These are phyloP conservation scores for Littorina saxatilis DNA, from an alignment of 1,140 invertebrate species.

Conservation along the genomic window DNA sequence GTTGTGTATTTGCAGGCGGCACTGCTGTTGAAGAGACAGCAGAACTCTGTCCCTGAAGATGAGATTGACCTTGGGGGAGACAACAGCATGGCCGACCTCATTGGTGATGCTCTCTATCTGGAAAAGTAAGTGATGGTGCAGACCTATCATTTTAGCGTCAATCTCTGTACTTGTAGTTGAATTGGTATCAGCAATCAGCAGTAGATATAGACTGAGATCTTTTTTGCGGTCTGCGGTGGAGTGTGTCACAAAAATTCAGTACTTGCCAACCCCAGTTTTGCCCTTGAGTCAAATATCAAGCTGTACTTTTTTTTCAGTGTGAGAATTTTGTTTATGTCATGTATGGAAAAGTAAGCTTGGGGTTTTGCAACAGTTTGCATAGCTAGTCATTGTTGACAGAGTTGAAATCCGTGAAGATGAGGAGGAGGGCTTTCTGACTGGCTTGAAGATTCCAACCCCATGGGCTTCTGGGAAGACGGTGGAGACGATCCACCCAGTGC, in stretches of 20 bases:
- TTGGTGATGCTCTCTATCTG: slow-evolving; percentile 60
- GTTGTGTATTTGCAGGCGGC: slow-evolving; percentile 59
- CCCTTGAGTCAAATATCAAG: too few species aligned
- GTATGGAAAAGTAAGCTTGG: too few species aligned
- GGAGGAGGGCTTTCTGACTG: slow-evolving; percentile 71
- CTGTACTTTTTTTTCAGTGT: too few species aligned
- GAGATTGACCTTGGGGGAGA: slow-evolving; percentile 62
- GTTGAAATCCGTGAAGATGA: slow-evolving; percentile 60
- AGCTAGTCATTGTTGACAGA: slow-evolving; percentile 24
- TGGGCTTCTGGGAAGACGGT: slow-evolving; percentile 74
- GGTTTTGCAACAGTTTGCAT: too few species aligned
- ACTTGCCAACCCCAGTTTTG: too few species aligned
- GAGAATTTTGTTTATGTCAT: too few species aligned
- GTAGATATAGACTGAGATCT: too few species aligned
- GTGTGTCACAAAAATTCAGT: too few species aligned
- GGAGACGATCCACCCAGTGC: slow-evolving; percentile 75
- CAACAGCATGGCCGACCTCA: slow-evolving; percentile 66
- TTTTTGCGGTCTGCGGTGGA: too few species aligned
- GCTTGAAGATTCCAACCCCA: slow-evolving; percentile 73
- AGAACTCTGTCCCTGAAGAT: slow-evolving; percentile 60
- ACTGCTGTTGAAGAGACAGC: slow-evolving; percentile 68
- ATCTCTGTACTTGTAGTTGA: background rate
- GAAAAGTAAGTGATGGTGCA: slow-evolving; percentile 54
- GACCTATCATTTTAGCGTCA: background rate
- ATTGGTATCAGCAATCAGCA: too few species aligned